phyloP scores from a whole-genome alignment of 2,113 vertebrate species.

The Canis aureus region DNA sequence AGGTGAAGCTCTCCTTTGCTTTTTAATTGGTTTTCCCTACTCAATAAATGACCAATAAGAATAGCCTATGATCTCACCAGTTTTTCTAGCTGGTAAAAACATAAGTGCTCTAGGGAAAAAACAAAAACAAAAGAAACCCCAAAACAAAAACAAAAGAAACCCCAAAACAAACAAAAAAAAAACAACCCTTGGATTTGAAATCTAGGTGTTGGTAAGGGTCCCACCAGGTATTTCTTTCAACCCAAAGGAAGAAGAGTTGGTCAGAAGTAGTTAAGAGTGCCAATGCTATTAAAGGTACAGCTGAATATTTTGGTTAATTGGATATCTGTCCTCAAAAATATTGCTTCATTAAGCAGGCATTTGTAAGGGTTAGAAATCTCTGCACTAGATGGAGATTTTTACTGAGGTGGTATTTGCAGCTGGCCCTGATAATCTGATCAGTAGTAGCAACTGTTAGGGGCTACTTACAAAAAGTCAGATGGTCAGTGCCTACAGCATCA shows the following conservation, averaged over 20 bases:
- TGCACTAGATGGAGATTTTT: neutral
- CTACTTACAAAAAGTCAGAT: neutral
- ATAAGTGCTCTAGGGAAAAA: neutral
- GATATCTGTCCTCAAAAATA: neutral
- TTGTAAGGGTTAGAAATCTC: neutral
- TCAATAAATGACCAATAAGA: constrained; percentile 69
- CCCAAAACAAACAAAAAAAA: too few species aligned
- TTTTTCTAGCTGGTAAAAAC: constrained; percentile 50
- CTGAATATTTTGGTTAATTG: neutral
- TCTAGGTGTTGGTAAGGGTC: neutral
- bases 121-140: neutral
- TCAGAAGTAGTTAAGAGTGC: neutral
- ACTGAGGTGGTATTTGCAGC: neutral
- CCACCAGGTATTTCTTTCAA: neutral
- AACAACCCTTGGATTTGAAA: neutral
- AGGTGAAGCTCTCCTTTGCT: constrained; percentile 71
- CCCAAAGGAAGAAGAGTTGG: neutral
- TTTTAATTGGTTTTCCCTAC: constrained; percentile 71
- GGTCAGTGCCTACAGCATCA: neutral
- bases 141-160: neutral
- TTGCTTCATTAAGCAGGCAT: neutral
- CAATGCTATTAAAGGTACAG: neutral
- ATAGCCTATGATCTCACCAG: constrained; percentile 57
- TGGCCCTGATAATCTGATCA: neutral
- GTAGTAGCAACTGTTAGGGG: neutral